Conservation (phyloP, 2,888 invertebrate genomes). For the Drosophila kokeensis region DNA sequence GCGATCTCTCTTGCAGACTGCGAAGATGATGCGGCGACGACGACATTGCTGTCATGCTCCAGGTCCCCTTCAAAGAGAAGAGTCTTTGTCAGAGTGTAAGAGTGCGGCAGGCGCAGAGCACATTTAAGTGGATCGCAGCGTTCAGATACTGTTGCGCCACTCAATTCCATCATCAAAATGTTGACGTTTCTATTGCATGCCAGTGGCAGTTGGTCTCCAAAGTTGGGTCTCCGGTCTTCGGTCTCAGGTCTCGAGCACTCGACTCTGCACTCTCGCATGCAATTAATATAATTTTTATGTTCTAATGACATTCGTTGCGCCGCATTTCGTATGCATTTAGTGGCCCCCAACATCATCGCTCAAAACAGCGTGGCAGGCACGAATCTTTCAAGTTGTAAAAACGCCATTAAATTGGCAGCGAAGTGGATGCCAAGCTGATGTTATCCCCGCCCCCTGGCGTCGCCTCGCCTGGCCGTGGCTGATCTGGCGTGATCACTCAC, state of each 20-base stretch:
- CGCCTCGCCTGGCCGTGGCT: neutral
- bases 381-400: conserved; percentile 84
- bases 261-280: conserved; percentile 71
- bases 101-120: neutral
- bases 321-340: conserved; percentile 81
- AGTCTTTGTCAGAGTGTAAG: conserved; percentile 2
- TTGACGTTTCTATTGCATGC: conserved; percentile 76
- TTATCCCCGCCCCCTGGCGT: neutral
- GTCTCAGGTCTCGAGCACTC: conserved; percentile 23
- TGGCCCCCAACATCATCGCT: conserved; percentile 71
- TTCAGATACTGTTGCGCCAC: conserved; percentile 35
- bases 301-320: conserved; percentile 83
- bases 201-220: conserved; percentile 28
- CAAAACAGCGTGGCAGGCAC: conserved; percentile 81
- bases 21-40: conserved; percentile 28
- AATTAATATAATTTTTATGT: conserved; percentile 83
- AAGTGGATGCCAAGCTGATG: conserved; percentile 67
- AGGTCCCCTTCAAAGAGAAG: conserved; percentile 24
- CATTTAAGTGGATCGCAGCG: conserved; percentile 55
- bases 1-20: conserved; percentile 59
- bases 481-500: conserved; percentile 68
- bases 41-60: conserved; percentile 15
- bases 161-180: conserved; percentile 68
- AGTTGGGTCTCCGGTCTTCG: neutral
- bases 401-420: conserved; percentile 84